Conservation (phyloP, 2,797 vertebrate species). For the Hirundo rustica region DNA sequence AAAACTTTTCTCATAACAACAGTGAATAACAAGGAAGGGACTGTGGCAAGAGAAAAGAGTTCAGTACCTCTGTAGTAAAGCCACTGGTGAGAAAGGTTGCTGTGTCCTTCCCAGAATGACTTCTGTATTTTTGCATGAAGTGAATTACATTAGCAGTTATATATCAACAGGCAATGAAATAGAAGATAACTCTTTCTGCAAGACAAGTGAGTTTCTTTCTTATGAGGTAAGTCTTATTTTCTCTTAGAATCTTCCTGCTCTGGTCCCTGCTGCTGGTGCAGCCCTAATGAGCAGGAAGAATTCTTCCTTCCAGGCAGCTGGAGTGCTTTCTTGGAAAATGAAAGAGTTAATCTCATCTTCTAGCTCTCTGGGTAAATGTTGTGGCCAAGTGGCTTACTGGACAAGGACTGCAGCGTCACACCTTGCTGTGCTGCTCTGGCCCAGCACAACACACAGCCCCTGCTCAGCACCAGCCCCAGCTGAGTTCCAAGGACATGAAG, state of each 20-base stretch:
- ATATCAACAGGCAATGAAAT: not conserved
- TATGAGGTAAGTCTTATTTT: not conserved
- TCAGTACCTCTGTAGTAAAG: not conserved
- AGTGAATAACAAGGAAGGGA: not conserved
- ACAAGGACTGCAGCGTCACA: accelerated
- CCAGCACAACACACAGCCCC: not conserved
- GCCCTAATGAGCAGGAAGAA: not conserved
- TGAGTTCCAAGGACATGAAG: not conserved
- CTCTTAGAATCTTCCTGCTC: not conserved
- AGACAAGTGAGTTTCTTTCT: not conserved
- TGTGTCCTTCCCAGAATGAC: not conserved
- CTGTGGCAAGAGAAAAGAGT: not conserved
- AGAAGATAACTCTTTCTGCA: not conserved
- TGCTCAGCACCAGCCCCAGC: not conserved
- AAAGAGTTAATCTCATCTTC: not conserved
- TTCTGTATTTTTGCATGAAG: not conserved
- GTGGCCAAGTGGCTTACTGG: not conserved
- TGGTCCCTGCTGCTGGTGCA: accelerated
- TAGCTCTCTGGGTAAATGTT: not conserved
- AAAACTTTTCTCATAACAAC: not conserved
- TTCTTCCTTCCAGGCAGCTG: not conserved
- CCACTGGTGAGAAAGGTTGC: not conserved
- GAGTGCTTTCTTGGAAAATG: not conserved
- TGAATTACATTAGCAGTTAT: not conserved
- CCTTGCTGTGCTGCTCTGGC: not conserved